These are phyloP conservation scores for Dryococelus australis DNA, from an alignment of 2,888 invertebrate genomes.

Conservation along the genomic window DNA sequence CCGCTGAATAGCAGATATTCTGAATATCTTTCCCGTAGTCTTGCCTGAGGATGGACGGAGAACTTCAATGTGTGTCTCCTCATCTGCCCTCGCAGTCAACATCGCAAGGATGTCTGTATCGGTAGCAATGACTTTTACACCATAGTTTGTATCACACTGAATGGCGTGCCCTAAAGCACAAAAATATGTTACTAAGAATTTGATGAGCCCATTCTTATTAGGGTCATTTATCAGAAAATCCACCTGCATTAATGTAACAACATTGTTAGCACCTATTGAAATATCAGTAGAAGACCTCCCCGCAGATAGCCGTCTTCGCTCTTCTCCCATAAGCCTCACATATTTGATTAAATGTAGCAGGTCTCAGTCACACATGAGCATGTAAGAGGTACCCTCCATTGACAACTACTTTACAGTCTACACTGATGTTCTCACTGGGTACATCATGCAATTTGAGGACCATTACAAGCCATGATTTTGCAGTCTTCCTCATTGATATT, in stretches of 20 bases:
- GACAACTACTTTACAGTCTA: constrained; percentile 3
- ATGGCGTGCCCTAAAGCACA: neutral
- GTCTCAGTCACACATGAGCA: neutral
- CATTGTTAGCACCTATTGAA: too few relatives aligned
- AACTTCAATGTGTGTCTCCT: neutral
- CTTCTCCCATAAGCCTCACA: neutral
- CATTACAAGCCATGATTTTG: too few relatives aligned
- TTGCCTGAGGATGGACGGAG: too few relatives aligned
- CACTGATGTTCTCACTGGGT: neutral
- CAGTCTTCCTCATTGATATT: too few relatives aligned
- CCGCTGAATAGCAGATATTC: neutral
- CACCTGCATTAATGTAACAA: neutral
- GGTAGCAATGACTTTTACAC: neutral
- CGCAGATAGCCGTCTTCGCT: neutral
- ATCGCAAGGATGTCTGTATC: neutral
- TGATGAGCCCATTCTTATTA: neutral
- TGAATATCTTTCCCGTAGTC: neutral
- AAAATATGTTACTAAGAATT: neutral
- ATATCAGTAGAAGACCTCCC: too few relatives aligned
- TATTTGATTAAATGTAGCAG: neutral
- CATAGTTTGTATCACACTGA: neutral
- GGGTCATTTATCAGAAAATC: neutral
- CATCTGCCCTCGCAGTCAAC: neutral
- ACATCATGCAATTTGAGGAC: neutral
- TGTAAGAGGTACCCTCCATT: neutral